Conservation (phyloP, 2,888 invertebrate genomes). For the Alentia gelatinosa region DNA sequence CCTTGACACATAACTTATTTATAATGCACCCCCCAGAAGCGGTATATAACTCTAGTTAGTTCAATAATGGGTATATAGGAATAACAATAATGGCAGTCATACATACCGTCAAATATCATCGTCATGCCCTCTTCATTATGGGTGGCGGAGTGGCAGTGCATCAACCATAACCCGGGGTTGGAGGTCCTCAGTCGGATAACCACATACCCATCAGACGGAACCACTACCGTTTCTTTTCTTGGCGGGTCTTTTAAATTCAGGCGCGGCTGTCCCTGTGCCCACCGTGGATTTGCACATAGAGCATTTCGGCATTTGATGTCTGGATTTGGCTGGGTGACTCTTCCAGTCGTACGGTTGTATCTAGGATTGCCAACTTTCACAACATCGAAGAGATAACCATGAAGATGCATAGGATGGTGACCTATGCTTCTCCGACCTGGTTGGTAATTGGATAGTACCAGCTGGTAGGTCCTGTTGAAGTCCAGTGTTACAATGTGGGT, state of each 20-base stretch:
- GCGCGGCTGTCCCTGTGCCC: not conserved
- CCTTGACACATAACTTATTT: not conserved
- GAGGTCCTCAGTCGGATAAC: not conserved
- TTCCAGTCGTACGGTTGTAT: not conserved
- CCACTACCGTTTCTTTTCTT: not conserved
- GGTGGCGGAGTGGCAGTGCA: not conserved
- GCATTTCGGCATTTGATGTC: constrained; percentile 20
- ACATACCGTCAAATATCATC: not conserved
- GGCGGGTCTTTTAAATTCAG: not conserved
- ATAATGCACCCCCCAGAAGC: not conserved
- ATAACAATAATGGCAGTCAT: no score
- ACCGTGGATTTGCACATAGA: not conserved
- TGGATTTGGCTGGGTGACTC: not conserved
- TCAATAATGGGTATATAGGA: no score
- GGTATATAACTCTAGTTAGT: no score
- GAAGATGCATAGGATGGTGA: constrained; percentile 44
- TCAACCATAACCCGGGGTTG: constrained; percentile 3
- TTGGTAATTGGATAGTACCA: constrained; percentile 19
- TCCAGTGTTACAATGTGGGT: not conserved
- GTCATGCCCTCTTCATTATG: not conserved
- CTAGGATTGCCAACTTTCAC: constrained; percentile 7
- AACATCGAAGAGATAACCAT: constrained; percentile 39
- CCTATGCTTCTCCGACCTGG: not conserved
- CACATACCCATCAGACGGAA: not conserved
- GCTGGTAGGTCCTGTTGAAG: constrained; percentile 22